These are phyloP conservation scores for Galago senegalensis DNA, from an alignment of 2,797 vertebrate genomes.

Conservation along the genomic window DNA sequence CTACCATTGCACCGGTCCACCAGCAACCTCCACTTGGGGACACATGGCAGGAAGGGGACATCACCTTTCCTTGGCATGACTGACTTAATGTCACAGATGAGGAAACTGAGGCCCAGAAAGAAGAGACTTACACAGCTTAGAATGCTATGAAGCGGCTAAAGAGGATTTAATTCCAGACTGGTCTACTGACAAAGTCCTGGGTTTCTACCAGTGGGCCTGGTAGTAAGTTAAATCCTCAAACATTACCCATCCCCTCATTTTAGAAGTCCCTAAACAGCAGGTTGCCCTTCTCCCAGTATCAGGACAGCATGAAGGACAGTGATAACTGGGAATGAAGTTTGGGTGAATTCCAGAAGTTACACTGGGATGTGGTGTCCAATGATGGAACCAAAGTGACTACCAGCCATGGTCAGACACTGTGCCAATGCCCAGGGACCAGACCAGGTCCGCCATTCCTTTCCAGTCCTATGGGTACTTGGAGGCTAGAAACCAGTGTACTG, in stretches of 20 bases:
- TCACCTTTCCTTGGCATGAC: conserved; percentile 78
- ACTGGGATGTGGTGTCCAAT: not conserved
- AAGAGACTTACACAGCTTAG: conserved; percentile 24
- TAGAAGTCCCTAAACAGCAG: conserved; percentile 28
- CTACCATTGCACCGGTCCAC: not conserved
- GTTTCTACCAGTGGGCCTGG: not conserved
- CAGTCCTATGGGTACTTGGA: not conserved
- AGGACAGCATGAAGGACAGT: not conserved
- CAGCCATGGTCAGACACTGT: not conserved
- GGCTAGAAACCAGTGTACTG: not conserved
- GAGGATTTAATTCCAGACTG: conserved; percentile 23
- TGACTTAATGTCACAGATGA: conserved; percentile 62
- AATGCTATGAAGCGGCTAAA: not conserved
- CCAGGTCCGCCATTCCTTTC: not conserved
- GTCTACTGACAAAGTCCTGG: conserved; percentile 9
- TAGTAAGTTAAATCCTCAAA: not conserved
- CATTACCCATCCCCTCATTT: not conserved
- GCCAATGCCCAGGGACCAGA: not conserved
- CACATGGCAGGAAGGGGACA: not conserved
- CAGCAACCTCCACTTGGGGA: conserved; percentile 34
- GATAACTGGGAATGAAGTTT: not conserved
- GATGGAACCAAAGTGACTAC: conserved; percentile 6
- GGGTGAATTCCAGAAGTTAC: not conserved
- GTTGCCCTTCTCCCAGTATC: conserved; percentile 28
- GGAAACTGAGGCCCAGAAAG: conserved; percentile 75